phyloP scores from a whole-genome alignment of 2,888 invertebrate genomes.

The Yponomeuta sedellus region DNA sequence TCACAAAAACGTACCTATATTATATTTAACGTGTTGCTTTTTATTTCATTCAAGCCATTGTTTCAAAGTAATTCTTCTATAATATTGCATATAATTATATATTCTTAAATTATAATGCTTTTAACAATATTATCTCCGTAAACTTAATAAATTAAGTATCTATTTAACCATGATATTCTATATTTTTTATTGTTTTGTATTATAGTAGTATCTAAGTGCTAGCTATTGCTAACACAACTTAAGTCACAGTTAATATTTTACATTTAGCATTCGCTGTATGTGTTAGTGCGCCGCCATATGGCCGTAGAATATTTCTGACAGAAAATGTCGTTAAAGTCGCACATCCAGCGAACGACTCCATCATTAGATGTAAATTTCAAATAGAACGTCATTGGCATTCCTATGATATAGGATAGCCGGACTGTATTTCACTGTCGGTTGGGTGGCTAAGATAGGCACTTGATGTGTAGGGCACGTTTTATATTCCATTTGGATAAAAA shows the following conservation, averaged over 20 bases:
- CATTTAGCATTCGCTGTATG: too few relatives aligned
- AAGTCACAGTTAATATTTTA: slow-evolving; percentile 28
- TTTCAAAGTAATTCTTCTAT: neutral
- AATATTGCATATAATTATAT: slow-evolving; percentile 13
- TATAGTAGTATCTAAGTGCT: neutral
- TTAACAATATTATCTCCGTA: slow-evolving; percentile 25
- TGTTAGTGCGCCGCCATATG: too few relatives aligned
- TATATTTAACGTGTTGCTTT: neutral
- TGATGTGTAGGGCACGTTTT: neutral
- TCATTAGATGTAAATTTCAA: too few relatives aligned
- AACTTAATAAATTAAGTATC: slow-evolving; percentile 3
- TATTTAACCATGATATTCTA: neutral
- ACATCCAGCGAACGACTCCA: too few relatives aligned
- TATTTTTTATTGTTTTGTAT: neutral
- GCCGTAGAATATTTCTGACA: too few relatives aligned
- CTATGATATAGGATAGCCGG: too few relatives aligned
- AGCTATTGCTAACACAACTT: slow-evolving; percentile 45
- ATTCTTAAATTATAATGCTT: slow-evolving; percentile 26
- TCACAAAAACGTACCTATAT: neutral
- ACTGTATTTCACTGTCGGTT: slow-evolving; percentile 32
- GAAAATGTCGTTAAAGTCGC: too few relatives aligned
- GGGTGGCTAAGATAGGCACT: slow-evolving; percentile 38
- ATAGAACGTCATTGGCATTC: too few relatives aligned
- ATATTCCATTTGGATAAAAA: neutral
- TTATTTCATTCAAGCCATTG: neutral